Evolutionary conservation across 2,888 invertebrate genomes (phyloP).

Genomic region (Lasioglossum oenotherae): DNA sequence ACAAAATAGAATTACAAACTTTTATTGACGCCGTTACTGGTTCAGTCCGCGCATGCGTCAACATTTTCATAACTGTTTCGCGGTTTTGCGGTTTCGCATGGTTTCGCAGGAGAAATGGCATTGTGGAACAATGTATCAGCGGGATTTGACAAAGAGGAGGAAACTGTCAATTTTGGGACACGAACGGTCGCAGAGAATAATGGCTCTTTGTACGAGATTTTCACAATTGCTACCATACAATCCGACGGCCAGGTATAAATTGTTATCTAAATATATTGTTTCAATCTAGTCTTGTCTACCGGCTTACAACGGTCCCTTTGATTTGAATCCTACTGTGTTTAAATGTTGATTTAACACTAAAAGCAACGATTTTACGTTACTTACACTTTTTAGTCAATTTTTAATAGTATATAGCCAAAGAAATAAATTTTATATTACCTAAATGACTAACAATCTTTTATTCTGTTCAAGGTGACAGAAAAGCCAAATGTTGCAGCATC

Average conservation of each 20-base stretch:
- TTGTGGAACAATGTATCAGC: constrained; percentile 82
- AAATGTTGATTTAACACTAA: background rate
- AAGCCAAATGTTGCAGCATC: constrained; percentile 68
- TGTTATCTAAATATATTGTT: background rate
- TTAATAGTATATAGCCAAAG: background rate
- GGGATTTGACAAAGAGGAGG: constrained; percentile 85
- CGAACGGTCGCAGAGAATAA: constrained; percentile 83
- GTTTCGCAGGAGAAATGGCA: constrained; percentile 71
- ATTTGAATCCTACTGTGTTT: background rate
- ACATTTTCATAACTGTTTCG: constrained; percentile 38
- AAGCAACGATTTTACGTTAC: no score
- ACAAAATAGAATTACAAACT: no score
- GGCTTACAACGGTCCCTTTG: constrained; percentile 12
- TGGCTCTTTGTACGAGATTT: constrained; percentile 85
- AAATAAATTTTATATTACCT: background rate
- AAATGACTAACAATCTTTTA: background rate
- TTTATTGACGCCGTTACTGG: no score
- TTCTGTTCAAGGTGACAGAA: constrained; percentile 39
- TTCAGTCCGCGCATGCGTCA: background rate
- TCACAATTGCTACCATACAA: constrained; percentile 84
- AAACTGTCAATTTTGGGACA: constrained; percentile 86
- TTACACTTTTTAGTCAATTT: background rate
- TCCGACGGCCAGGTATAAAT: constrained; percentile 72
- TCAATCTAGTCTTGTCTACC: background rate
- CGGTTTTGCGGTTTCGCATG: constrained; percentile 44